Conservation (phyloP, 2,797 vertebrate genomes). For the Poeciliopsis gracilis region DNA sequence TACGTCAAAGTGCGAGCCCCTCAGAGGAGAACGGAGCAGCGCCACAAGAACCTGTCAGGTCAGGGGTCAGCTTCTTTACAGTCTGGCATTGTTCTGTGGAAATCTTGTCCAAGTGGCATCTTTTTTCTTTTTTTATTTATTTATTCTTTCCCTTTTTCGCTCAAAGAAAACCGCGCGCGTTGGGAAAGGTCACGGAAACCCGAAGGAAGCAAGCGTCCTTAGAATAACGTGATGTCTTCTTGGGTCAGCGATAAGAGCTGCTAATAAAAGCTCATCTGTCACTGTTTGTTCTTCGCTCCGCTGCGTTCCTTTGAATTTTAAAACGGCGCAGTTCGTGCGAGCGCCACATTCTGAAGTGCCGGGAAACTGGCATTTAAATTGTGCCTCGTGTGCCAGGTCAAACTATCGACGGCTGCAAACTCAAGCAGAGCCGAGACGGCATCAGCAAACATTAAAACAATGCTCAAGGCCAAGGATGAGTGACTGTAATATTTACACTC, state of each 20-base stretch:
- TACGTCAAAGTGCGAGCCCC: slow-evolving; percentile 93
- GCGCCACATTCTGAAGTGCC: background rate
- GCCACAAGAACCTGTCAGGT: slow-evolving; percentile 87
- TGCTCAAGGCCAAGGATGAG: background rate
- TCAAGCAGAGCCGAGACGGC: background rate
- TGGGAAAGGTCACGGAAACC: slow-evolving; percentile 23
- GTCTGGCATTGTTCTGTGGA: background rate
- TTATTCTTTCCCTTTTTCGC: slow-evolving; percentile 18
- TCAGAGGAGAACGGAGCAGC: slow-evolving; percentile 83
- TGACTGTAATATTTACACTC: background rate
- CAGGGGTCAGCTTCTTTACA: slow-evolving; percentile 34
- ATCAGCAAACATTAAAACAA: background rate
- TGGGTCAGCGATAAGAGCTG: background rate
- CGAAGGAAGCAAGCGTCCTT: slow-evolving; percentile 16
- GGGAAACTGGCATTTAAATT: background rate
- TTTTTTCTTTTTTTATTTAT: background rate
- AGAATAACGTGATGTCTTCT: slow-evolving; percentile 3
- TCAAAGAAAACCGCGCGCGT: slow-evolving; percentile 25
- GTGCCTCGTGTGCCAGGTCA: background rate
- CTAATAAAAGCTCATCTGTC: slow-evolving; percentile 5
- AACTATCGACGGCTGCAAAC: background rate
- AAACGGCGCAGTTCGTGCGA: background rate
- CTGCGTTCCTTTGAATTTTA: background rate
- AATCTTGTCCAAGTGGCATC: background rate
- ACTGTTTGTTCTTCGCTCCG: background rate